A percentile compares a stretch with the other conserved stretches of the same genome.
Evolutionary conservation across 1,140 invertebrate genomes (phyloP).

Genomic region (Theocolax elegans): DNA sequence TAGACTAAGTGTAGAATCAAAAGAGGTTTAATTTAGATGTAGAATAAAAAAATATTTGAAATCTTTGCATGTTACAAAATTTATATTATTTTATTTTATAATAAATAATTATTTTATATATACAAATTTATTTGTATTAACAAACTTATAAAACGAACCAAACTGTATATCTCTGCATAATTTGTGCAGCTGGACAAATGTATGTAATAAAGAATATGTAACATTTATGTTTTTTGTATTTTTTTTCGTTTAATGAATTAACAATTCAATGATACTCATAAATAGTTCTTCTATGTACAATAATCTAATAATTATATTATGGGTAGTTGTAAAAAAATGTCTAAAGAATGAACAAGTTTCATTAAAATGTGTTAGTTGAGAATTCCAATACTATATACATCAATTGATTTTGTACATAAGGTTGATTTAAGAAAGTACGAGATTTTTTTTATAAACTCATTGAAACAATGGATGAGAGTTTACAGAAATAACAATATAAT

Average conservation of each 20-base stretch:
- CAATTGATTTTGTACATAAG: too few species aligned
- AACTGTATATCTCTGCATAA: conserved; percentile 30
- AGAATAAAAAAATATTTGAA: conserved; percentile 21
- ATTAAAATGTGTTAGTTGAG: too few species aligned
- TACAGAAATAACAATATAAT: too few species aligned
- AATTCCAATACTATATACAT: too few species aligned
- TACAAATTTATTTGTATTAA: conserved; percentile 34
- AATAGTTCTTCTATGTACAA: too few species aligned
- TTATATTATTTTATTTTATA: conserved; percentile 39
- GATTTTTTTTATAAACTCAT: too few species aligned
- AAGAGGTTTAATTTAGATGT: conserved; percentile 29
- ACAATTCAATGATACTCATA: too few species aligned
- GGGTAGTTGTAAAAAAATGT: too few species aligned
- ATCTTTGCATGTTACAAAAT: conserved; percentile 36
- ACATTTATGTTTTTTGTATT: neutral
- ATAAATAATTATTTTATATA: conserved; percentile 30
- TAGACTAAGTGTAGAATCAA: conserved; percentile 36
- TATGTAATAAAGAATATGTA: conserved; percentile 36
- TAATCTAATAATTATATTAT: too few species aligned
- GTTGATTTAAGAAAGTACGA: too few species aligned
- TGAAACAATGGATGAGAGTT: too few species aligned
- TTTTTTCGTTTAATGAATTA: neutral
- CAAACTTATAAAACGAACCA: conserved; percentile 29
- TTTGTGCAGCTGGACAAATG: conserved; percentile 20
- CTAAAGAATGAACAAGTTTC: too few species aligned